Evolutionary conservation across 2,888 invertebrate genomes (phyloP).

Genomic region (Oegoconia quadripuncta): DNA sequence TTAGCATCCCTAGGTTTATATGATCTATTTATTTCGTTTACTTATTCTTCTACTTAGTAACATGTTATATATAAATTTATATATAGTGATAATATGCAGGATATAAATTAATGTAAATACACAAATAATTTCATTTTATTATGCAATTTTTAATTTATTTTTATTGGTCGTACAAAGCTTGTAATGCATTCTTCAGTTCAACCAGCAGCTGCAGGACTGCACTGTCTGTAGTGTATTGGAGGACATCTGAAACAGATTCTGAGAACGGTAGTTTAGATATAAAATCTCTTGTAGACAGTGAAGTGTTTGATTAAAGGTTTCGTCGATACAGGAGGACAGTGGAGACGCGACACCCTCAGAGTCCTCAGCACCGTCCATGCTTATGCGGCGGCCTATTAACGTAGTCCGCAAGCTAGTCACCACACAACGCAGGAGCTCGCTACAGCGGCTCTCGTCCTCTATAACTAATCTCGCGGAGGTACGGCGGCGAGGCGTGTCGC

Average conservation of each 20-base stretch:
- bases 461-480: conserved; percentile 76
- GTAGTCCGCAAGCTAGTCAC: conserved; percentile 76
- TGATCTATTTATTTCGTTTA: too few species aligned
- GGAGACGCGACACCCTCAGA: conserved; percentile 54
- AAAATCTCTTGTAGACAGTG: neutral
- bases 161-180: too few species aligned
- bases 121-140: too few species aligned
- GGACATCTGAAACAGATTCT: conserved; percentile 3
- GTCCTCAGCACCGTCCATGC: conserved; percentile 47
- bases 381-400: conserved; percentile 58
- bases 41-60: too few species aligned
- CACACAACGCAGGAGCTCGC: conserved; percentile 67
- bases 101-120: too few species aligned
- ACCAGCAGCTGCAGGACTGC: too few species aligned
- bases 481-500: conserved; percentile 44
- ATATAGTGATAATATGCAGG: too few species aligned
- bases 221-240: too few species aligned
- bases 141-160: too few species aligned
- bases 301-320: conserved; percentile 62
- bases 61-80: too few species aligned
- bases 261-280: neutral
- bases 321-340: conserved; percentile 58
- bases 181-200: too few species aligned
- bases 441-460: conserved; percentile 71
- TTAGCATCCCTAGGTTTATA: too few species aligned